Base-by-base conservation (phyloP, 2,888 invertebrate species). In the Polietes domitor region DNA sequence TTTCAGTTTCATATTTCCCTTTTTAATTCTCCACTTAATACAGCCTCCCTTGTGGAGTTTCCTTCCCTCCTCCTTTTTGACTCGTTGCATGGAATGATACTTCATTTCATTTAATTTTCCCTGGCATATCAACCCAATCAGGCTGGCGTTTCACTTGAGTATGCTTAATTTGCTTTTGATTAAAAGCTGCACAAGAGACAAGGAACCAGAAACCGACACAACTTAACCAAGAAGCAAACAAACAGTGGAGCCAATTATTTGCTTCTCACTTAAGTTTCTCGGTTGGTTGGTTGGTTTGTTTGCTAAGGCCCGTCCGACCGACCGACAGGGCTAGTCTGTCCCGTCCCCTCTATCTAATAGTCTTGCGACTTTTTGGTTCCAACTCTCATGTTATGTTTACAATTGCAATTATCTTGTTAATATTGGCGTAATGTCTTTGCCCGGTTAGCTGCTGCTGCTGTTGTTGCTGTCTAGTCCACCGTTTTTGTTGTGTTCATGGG, bases 131-230 rank as follows among this genome's bases (percentile, higher is more conserved):
- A n/a, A n/a, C 9, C 37, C 6, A 37, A 58, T 58, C 26, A 12
- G 26, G 15, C 58, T 24, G 26, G 24, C 24, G 58, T 50, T 53
- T 65, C 17, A 63, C 43, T 21, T 76, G 50, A 65, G 17, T n/a
- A 61, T 37, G 65, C 37, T 76, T 76, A 68, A 76, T 68, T 55
- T 76, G 76, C 53, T 76, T 76, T 76, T 76, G 76, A 68, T 76
- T 76, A 65, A 76, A 76, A 68, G 24, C 15, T 43, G 68, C n/a
- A 24, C 5, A 19, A 10, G n/a, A 15, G 68, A 43, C 24, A 43
- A 43, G 24, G 24, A 24, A 65, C 12, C 12, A 24, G 19, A 68
- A 68, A 68, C 12, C 43, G 24, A 24, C 24, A n/a, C 24, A 65
- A 19, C 32, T 37, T 17, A 63, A 32, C 37, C 32, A 37, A n/a